Evolutionary conservation across 2,888 invertebrate genomes (phyloP), one percentile per base, ranked within the genome.

Genomic region (Sycophila texana): DNA sequence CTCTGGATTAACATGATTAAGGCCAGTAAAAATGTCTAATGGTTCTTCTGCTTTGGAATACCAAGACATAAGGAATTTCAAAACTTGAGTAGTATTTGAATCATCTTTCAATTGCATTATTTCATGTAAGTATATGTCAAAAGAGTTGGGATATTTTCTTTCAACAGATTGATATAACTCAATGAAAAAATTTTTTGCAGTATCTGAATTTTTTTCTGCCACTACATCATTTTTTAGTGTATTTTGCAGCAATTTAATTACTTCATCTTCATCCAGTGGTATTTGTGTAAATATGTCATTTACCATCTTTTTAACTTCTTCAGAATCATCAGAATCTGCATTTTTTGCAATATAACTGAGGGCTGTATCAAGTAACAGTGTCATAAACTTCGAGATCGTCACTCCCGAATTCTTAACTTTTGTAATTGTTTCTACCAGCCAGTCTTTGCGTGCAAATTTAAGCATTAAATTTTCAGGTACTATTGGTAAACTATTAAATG

Each of bases 1-100:
- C 66, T 92, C 90, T 0, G 94, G 89, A 84, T 93, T 94, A 0
- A 94, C 91, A 88, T 97, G 96, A 85, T 96, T 95, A 0, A 97
- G 89, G 60, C 85, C 84, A 60, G 87, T 84, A 0, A 90, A 83
- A 4, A 89, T 84, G 7, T 86, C 86, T 0, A 89, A 77, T 0
- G 88, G 87, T 26, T 84, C 85, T 12, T 88, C 86, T 0, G 87
- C 85, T 2, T 86, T 86, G 0, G 84, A 84, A 61, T 90, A 87
- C 88, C 89, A 89, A 0, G 87, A 86, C 61, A 87, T 88, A 1
- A 90, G 74, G 39, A 89, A 89, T 49, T 85, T 83, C 16, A 90
- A 79, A 0, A 85, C 66, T 39, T 85, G 86, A 0, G 86, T 84
- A 5, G 84, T 81, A 0, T 71, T 13, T 14, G 86, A 82, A 1